Base-by-base conservation (phyloP, 2,888 invertebrate genomes). In the Lepas anatifera region DNA sequence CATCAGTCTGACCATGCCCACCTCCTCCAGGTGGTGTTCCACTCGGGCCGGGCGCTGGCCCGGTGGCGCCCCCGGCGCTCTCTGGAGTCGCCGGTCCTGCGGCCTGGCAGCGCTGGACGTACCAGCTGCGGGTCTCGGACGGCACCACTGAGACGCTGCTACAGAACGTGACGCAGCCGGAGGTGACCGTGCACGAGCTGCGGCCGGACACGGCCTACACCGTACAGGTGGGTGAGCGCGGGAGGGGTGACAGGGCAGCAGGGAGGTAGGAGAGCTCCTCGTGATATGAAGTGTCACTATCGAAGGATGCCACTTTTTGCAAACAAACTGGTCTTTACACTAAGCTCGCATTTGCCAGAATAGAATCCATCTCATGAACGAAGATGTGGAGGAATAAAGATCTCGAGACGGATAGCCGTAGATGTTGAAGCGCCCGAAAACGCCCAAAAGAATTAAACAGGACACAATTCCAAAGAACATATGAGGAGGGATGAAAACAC, bases 171-270 rank as follows among this genome's bases (percentile, higher is more conserved):
- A 58, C 58, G 18, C 32, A 16, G 22, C 32, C 58, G 2, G 18
- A 58, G 35, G 89, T 29, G 84, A 95, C 71, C 87, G 95, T 79
- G 89, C 89, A 0, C 10, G 70, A 58, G 8, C 69, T 73, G 43
- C 32, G 68, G 43, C 73, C 73, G 16, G 71, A 70, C 69, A 72
- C 72, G 0, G 29, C 50, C 29, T 73, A 73, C 66, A 58, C 68
- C 11, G 68, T 73, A 25, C 68, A 70, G 11, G 70, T 69, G 32
- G 35, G 58, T 27, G 3, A n/a, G n/a, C n/a, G 46, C 22, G n/a
- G 7, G 46, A n/a, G 22, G 18, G 22, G n/a, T 1, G 50, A 27
- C 6, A 50, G 13, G 50, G 46, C 37, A 39, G 25, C n/a, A n/a
- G n/a, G n/a, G n/a, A n/a, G 64, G 32, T 25, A 0, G 16, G 41